Evolutionary conservation across 2,888 invertebrate species (phyloP), one percentile per base, ranked within the genome.

Genomic region (Oxyteleia sp.): DNA sequence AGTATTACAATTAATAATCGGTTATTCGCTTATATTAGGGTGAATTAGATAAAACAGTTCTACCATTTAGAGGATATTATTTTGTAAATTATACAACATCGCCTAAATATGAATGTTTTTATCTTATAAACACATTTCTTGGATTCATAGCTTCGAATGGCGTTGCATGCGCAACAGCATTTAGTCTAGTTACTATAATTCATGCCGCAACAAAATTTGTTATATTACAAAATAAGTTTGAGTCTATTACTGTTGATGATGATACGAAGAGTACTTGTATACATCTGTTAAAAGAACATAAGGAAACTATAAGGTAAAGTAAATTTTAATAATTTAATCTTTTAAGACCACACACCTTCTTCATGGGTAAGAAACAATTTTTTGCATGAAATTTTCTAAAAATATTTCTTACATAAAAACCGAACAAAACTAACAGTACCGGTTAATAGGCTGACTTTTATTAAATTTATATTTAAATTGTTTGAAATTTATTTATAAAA

Each of bases 161-260:
- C n/a, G 91, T 92, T 43, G 81, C 87, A 4, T 87, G 87, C 10
- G 90, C 86, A 1, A 91, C 92, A 2, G 86, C 86, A 47, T 89
- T 92, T 47, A 90, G 88, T 84, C 78, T 92, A 2, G 61, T 92
- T 2, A 75, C 86, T 8, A 86, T 89, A 18, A 90, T 88, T 45
- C 92, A 92, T 61, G 90, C 86, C 4, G 86, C 92, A 15, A 91
- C 90, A 0, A 92, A 90, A 80, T 92, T 92, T 29, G 76, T 85
- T 3, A 49, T 91, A 15, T 43, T 92, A 4, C 87, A 88, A 47
- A 87, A 47, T 8, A 86, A 84, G 41, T 78, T 92, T 11, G 81
- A 88, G 59, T 16, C 41, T 0, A 32, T 92, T 1, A 63, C 71
- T 32, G 53, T 81, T 3, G 84, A 89, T 81, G 71, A 69, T 13